Evolutionary conservation across 2,888 invertebrate genomes (phyloP), one percentile per base, ranked within the genome.

Genomic region (Spialia ferax): DNA sequence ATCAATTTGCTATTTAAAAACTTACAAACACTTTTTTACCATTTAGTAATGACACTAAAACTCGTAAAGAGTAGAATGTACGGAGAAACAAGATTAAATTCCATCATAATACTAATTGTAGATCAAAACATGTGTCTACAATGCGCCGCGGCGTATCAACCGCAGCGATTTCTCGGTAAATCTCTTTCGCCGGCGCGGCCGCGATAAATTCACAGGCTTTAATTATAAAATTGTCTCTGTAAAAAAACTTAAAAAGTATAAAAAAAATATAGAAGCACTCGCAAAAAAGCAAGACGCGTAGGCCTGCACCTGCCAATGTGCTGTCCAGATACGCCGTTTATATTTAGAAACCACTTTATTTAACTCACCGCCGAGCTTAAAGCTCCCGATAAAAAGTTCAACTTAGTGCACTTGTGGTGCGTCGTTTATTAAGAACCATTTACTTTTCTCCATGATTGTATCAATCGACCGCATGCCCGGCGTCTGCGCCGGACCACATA

Each of bases 321-420:
- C 86, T 86, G 88, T 91, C 87, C 84, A 89, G 92, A 93, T 92
- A 93, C 86, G 83, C 81, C 81, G 88, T 87, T 90, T 93, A 93
- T 93, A 92, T 93, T 90, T 93, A 93, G 92, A 92, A 91, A 90
- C 86, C 91, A 91, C 91, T 92, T 92, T 91, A 92, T 91, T 91
- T 89, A 91, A 87, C 88, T 86, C 88, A 88, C 89, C 89, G 90
- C 85, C 86, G 79, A 82, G 87, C 88, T 88, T 85, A 84, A 87
- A 85, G 87, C 86, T 84, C 83, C 82, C 79, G 91, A 91, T 91
- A 91, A 91, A 91, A 91, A 88, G 84, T 83, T 87, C 84, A 84
- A 88, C 83, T 86, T 84, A 85, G 85, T 83, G 81, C 86, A 80
- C 80, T 88, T 87, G 86, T 83, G 86, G 87, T 83, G 85, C 84